Evolutionary conservation across 2,797 vertebrate genomes (phyloP).

Genomic region (Peromyscus aztecus): DNA sequence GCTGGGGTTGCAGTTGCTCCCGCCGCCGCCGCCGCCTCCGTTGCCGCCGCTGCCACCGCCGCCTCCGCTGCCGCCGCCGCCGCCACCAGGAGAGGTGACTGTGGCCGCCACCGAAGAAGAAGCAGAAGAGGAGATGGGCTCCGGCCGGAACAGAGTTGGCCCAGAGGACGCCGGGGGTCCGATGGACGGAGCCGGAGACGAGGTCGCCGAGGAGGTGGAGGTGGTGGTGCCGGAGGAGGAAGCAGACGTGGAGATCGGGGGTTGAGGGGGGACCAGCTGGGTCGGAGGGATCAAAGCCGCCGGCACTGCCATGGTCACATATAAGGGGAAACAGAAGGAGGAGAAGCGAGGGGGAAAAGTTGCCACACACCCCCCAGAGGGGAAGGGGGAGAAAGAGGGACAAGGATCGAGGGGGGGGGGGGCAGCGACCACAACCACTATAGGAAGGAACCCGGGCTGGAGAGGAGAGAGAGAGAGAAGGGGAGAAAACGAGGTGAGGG

Average conservation of each 20-base stretch:
- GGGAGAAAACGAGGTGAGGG: conserved; percentile 49
- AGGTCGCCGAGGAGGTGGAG: conserved; percentile 94
- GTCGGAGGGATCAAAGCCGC: conserved; percentile 96
- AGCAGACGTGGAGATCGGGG: conserved; percentile 93
- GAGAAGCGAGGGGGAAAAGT: conserved; percentile 79
- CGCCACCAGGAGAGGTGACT: conserved; percentile 90
- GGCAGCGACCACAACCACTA: conserved; percentile 76
- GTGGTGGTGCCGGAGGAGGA: conserved; percentile 91
- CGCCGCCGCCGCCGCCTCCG: conserved; percentile 73
- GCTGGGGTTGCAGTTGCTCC: conserved; percentile 84
- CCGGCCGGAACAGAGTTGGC: conserved; percentile 91
- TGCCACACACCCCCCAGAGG: conserved; percentile 74
- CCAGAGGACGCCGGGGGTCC: conserved; percentile 92
- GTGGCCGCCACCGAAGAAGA: conserved; percentile 90
- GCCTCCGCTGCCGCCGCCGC: conserved; percentile 88
- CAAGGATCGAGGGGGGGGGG: conserved; percentile 75
- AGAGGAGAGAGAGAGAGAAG: conserved; percentile 85
- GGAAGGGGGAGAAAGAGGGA: conserved; percentile 61
- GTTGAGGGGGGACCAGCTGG: conserved; percentile 93
- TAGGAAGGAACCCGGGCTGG: conserved; percentile 69
- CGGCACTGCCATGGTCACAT: conserved; percentile 98
- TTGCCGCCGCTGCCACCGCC: conserved; percentile 84
- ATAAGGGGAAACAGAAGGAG: conserved; percentile 82
- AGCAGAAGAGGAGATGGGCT: conserved; percentile 92
- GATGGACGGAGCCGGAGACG: conserved; percentile 93